A percentile compares a stretch with the other conserved stretches of the same genome.
Evolutionary conservation across 2,113 vertebrate species (phyloP).

Genomic region (Scomber colias): DNA sequence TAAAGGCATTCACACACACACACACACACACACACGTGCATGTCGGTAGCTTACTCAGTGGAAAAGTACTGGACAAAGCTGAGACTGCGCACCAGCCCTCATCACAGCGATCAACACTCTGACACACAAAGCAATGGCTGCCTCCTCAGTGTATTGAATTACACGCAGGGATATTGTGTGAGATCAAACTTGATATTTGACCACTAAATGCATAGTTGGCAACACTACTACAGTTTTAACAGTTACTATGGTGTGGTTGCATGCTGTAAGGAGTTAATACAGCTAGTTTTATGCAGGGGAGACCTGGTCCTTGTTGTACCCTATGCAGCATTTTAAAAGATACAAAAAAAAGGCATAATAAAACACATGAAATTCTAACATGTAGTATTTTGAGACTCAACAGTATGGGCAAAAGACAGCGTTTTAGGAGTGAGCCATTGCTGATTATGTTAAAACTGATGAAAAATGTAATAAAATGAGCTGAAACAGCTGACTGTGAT

Average conservation of each 20-base stretch:
- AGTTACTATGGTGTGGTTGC: not conserved
- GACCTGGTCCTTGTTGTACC: not conserved
- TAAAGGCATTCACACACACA: not conserved
- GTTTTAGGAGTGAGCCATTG: not conserved
- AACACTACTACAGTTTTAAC: not conserved
- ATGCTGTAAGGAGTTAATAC: not conserved
- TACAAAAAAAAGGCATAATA: not conserved
- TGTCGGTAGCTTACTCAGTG: conserved; percentile 29
- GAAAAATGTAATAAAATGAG: not conserved
- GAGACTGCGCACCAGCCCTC: conserved; percentile 7
- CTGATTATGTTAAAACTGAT: not conserved
- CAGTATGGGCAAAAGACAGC: not conserved
- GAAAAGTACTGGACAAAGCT: conserved; percentile 68
- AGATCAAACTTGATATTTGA: not conserved
- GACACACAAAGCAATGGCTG: conserved; percentile 2
- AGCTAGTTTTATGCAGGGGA: no score
- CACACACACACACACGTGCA: conserved; percentile 1
- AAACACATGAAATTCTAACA: not conserved
- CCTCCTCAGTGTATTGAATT: conserved; percentile 1
- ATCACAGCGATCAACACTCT: conserved; percentile 1
- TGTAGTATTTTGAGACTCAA: not conserved
- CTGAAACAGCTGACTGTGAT: not conserved
- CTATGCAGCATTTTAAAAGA: no score
- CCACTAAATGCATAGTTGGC: not conserved
- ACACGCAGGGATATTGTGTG: not conserved